Evolutionary conservation across 1,140 invertebrate genomes (phyloP), one percentile per base, ranked within the genome.

Genomic region (Araneus ventricosus): DNA sequence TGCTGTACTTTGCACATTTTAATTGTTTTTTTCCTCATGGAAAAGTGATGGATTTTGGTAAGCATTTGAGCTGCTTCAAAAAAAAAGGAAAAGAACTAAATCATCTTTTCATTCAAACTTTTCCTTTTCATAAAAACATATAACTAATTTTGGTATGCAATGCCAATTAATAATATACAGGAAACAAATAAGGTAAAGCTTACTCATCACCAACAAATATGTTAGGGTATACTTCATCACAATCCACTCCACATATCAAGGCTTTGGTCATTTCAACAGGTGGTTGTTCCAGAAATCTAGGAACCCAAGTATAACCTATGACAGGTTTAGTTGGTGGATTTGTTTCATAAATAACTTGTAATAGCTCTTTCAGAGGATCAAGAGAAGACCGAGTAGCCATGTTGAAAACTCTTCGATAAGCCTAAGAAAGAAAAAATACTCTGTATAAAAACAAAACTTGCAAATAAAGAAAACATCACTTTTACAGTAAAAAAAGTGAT

Each of bases 181-280:
- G 17, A 52, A 52, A 52, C 6, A 14, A 45, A 45, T 45, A 2
- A 52, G 0, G 10, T 14, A 52, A 17, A 82, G 96, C 97, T 96
- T 95, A 96, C 95, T 95, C 95, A 96, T 98, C 97, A 93, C 97
- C 97, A 94, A 98, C 96, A 94, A 96, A 97, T 92, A 98, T 96
- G 90, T 97, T 96, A 85, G 97, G 97, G 95, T 97, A 98, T 20
- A 98, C 97, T 96, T 98, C 97, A 95, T 98, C 97, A 94, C 97
- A 96, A 95, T 97, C 97, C 37, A 97, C 93, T 34, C 94, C 93
- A 79, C 86, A 88, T 63, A 93, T 82, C 27, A 93, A 34, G 7
- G 67, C 67, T 88, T 93, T 88, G 5, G 92, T 93, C 70, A 93
- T 59, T 89, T 93, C 92, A 82, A 82, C 61, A 61, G 45, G 37